Evolutionary conservation across 2,113 vertebrate species (phyloP).

Genomic region (Hemiprocne comata): DNA sequence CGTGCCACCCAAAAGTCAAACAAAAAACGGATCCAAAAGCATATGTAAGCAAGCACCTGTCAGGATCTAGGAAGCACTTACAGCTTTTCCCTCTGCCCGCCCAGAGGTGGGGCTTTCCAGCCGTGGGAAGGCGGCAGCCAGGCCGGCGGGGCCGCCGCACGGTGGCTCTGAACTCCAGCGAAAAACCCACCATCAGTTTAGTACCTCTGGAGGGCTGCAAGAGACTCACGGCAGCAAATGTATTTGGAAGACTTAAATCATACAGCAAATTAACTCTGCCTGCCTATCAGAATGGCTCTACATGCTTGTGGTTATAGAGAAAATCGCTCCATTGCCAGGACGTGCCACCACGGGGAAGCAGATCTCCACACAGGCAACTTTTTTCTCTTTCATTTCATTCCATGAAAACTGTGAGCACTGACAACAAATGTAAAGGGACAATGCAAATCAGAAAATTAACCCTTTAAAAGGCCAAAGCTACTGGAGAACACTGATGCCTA

Average conservation of each 20-base stretch:
- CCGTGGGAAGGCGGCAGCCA: fast-evolving
- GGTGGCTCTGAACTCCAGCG: constrained; percentile 29
- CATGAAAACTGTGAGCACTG: not conserved
- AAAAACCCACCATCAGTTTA: not conserved
- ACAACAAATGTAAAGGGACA: not conserved
- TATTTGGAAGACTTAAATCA: not conserved
- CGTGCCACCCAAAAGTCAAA: not conserved
- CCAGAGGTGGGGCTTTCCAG: not conserved
- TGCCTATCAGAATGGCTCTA: not conserved
- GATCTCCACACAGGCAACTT: not conserved
- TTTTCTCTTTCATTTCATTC: too few relatives aligned
- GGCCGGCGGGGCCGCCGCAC: not conserved
- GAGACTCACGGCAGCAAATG: not conserved
- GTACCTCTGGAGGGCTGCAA: not conserved
- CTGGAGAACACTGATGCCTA: not conserved
- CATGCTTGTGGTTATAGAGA: too few relatives aligned
- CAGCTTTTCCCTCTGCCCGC: too few relatives aligned
- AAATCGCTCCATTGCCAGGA: fast-evolving
- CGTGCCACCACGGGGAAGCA: fast-evolving
- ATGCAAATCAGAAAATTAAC: not conserved
- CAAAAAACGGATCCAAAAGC: not conserved
- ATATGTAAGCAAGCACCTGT: not conserved
- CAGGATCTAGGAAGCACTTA: fast-evolving
- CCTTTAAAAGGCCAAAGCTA: not conserved
- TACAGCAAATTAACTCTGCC: fast-evolving